A percentile compares a stretch with the other conserved stretches of the same genome.
Evolutionary conservation across 2,113 vertebrate species (phyloP).

Genomic region (Sinocyclocheilus rhinocerous): DNA sequence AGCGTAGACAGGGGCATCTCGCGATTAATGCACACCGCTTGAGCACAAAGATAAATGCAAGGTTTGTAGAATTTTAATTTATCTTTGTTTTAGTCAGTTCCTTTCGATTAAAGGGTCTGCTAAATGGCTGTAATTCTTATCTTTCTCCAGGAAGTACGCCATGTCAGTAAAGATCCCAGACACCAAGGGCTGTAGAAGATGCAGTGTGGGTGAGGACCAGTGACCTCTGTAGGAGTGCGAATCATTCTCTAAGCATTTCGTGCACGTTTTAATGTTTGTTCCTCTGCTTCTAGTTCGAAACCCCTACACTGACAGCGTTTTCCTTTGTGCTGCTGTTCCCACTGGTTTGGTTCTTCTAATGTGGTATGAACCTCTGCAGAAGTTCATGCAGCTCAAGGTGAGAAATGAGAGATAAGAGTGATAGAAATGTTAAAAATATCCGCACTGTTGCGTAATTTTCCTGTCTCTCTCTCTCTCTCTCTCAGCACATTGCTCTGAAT

Average conservation of each 20-base stretch:
- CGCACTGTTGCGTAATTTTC: neutral
- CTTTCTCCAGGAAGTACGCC: constrained; percentile 73
- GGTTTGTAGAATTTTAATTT: constrained; percentile 28
- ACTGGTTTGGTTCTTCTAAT: constrained; percentile 75
- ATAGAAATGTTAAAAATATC: neutral
- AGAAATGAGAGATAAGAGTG: neutral
- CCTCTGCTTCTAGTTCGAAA: constrained; percentile 70
- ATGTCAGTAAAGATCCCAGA: constrained; percentile 80
- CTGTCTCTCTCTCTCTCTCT: neutral
- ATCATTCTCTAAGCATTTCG: neutral
- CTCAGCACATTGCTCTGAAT: constrained; percentile 76
- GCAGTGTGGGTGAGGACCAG: constrained; percentile 49
- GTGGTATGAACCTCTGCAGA: constrained; percentile 81
- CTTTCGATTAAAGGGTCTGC: neutral
- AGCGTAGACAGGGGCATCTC: constrained; percentile 57
- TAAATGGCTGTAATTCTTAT: neutral
- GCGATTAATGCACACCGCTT: constrained; percentile 61
- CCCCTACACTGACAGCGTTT: constrained; percentile 77
- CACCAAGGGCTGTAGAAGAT: constrained; percentile 76
- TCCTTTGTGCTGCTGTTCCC: constrained; percentile 74
- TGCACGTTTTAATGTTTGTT: constrained; percentile 18
- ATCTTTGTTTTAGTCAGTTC: neutral
- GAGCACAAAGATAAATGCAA: constrained; percentile 55
- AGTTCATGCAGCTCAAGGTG: constrained; percentile 82
- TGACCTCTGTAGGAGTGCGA: neutral